A percentile compares a stretch with the other conserved stretches of the same genome.
Evolutionary conservation across 2,888 invertebrate genomes (phyloP).

Genomic region (Lasioglossum pauxillum): DNA sequence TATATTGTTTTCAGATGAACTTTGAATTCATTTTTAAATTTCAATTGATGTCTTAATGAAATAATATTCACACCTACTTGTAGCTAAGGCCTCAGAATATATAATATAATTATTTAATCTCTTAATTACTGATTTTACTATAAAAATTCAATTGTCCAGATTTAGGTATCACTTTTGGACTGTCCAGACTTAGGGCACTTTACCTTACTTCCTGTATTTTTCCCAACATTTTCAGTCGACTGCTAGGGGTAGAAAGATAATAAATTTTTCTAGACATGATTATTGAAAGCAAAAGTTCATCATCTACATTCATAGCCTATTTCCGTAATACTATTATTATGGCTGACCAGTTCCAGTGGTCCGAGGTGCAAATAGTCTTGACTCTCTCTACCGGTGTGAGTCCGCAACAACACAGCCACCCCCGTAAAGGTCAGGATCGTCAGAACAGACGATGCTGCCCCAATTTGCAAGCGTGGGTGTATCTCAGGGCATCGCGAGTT

Average conservation of each 20-base stretch:
- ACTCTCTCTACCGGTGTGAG: background rate
- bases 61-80: no score
- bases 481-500: constrained; percentile 45
- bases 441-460: constrained; percentile 52
- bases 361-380: background rate
- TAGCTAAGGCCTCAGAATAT: no score
- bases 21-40: no score
- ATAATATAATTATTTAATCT: no score
- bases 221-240: background rate
- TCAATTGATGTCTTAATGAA: no score
- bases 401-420: background rate
- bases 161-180: no score
- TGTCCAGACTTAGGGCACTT: no score
- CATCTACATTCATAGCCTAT: background rate
- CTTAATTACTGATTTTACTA: no score
- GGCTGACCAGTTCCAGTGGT: background rate
- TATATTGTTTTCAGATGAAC: no score
- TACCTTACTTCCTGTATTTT: no score
- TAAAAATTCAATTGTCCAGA: no score
- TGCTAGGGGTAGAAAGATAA: background rate
- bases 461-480: constrained; percentile 70
- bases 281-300: background rate
- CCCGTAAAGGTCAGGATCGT: constrained; percentile 23
- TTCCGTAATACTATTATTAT: background rate
- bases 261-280: background rate